Evolutionary conservation across 2,113 vertebrate species (phyloP).

Genomic region (Ctenomys sociabilis): DNA sequence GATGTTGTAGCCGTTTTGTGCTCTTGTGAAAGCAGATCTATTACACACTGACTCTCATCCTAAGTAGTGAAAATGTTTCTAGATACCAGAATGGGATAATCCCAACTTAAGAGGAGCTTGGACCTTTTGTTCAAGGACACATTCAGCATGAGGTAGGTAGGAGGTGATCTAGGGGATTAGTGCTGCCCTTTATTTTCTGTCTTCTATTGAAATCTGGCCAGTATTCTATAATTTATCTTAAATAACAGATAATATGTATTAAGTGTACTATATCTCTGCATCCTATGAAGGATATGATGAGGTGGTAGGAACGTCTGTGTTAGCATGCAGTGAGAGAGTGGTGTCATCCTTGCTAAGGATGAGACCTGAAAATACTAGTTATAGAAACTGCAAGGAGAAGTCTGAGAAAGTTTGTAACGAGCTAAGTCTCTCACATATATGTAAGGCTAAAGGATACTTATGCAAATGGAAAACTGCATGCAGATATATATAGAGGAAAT

Average conservation of each 20-base stretch:
- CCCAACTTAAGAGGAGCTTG: not conserved
- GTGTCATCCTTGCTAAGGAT: not conserved
- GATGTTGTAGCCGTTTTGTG: rapidly evolving
- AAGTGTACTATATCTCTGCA: not conserved
- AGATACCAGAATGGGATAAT: not conserved
- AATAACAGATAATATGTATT: not conserved
- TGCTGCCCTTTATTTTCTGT: not conserved
- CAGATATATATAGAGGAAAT: not conserved
- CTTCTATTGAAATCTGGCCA: not conserved
- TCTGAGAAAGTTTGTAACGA: not conserved
- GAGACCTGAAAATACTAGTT: not conserved
- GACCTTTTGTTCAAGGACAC: not conserved
- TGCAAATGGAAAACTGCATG: not conserved
- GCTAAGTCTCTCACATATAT: not conserved
- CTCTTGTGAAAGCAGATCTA: not conserved
- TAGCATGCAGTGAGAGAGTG: not conserved
- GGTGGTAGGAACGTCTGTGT: not conserved
- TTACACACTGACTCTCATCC: not conserved
- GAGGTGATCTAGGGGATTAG: not conserved
- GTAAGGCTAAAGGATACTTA: not conserved
- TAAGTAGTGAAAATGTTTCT: not conserved
- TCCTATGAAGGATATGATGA: not conserved
- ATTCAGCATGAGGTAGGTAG: not conserved
- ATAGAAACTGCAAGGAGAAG: not conserved
- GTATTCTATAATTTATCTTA: not conserved